A percentile compares a stretch with the other conserved stretches of the same genome.
Evolutionary conservation across 1,140 invertebrate genomes (phyloP).

Genomic region (Coenobita brevimanus): DNA sequence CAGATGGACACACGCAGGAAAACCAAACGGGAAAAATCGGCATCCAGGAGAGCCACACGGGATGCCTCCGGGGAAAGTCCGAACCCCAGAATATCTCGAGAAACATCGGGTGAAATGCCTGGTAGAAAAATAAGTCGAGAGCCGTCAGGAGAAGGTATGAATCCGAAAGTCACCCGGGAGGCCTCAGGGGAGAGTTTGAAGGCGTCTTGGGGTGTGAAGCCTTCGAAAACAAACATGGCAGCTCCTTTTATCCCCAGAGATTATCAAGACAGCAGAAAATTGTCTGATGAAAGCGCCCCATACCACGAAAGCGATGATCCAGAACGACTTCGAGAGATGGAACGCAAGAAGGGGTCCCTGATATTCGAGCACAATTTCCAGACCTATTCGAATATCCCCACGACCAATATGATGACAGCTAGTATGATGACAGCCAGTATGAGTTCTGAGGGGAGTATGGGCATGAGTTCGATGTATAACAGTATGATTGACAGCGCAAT

Average conservation of each 20-base stretch:
- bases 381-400: conserved; percentile 65
- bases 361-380: conserved; percentile 66
- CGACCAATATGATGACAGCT: conserved; percentile 64
- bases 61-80: no score
- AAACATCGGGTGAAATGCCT: no score
- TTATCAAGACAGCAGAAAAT: conserved; percentile 29
- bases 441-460: conserved; percentile 63
- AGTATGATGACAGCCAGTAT: conserved; percentile 64
- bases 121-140: no score
- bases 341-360: conserved; percentile 64
- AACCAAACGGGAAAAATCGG: no score
- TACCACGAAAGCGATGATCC: conserved; percentile 53
- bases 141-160: no score
- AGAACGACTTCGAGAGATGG: conserved; percentile 54
- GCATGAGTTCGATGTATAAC: conserved; percentile 52
- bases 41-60: no score
- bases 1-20: no score
- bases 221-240: conserved; percentile 13
- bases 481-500: conserved; percentile 63
- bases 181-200: background rate
- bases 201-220: background rate
- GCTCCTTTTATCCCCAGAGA: conserved; percentile 3
- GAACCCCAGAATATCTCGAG: no score
- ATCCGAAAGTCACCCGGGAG: background rate
- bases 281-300: conserved; percentile 38